These are phyloP conservation scores for Ichneumoninae sp. DNA, from an alignment of 2,888 invertebrate genomes.

Conservation along the genomic window DNA sequence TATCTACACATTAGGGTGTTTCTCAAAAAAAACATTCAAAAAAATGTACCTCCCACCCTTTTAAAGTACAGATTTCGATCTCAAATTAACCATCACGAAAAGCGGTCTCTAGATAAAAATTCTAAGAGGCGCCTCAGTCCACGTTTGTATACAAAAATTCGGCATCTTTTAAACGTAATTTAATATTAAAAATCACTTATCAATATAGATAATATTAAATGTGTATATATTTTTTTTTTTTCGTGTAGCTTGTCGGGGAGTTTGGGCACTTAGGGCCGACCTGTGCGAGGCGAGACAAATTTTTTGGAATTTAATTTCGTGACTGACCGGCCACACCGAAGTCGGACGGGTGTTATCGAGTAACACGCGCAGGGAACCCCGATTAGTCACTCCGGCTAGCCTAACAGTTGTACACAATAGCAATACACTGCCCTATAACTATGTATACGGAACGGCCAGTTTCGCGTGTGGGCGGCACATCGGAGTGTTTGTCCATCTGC, in stretches of 20 bases:
- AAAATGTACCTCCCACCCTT: too few relatives aligned
- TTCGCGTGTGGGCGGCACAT: conserved; percentile 26
- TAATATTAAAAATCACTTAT: too few relatives aligned
- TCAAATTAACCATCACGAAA: too few relatives aligned
- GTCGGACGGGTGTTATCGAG: conserved; percentile 15
- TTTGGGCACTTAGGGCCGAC: not conserved
- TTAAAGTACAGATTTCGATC: too few relatives aligned
- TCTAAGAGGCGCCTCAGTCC: too few relatives aligned
- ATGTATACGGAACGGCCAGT: not conserved
- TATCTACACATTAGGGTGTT: too few relatives aligned
- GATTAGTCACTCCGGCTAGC: conserved; percentile 40
- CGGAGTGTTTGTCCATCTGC: conserved; percentile 30
- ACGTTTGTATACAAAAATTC: too few relatives aligned
- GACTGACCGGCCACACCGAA: conserved; percentile 32
- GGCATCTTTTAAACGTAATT: too few relatives aligned
- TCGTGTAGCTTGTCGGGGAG: not conserved
- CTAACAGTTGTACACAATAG: conserved; percentile 9
- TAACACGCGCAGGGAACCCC: conserved; percentile 35
- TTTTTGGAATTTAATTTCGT: conserved; percentile 31
- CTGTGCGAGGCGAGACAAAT: not conserved
- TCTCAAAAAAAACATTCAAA: too few relatives aligned
- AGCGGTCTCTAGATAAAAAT: too few relatives aligned
- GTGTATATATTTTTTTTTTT: not conserved
- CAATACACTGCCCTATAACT: conserved; percentile 7
- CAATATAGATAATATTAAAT: too few relatives aligned